Base-by-base conservation (phyloP, 1,140 invertebrate species). In the Branchinecta lynchi region DNA sequence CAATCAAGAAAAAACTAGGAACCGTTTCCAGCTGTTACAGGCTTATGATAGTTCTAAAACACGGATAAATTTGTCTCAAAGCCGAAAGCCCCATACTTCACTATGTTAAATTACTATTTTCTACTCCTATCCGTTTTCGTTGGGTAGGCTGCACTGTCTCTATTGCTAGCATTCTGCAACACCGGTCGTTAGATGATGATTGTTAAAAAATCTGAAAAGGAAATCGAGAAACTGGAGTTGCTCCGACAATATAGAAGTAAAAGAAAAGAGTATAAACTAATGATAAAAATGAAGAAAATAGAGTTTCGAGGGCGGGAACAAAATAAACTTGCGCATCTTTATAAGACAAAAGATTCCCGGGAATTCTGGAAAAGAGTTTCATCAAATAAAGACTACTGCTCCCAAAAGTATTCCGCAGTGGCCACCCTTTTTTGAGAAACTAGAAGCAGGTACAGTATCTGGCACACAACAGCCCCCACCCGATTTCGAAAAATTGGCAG, bases 271-370 rank as follows among this genome's bases (percentile, higher is more conserved):
- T 45, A 8, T 15, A 51, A 51, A 51, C 46, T 51, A 51, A 51
- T 51, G 46, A 51, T 51, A 51, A 51, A 51, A 51, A 51, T 51
- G 46, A 51, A 51, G 46, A 51, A 51, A 51, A 9, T 51, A 51
- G 46, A n/a, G 46, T 51, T 51, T 51, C 46, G 46, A 51, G 5
- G 43, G 9, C 67, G 46, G 66, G 66, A n/a, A 67, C 21, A 67
- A 51, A 67, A 51, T 51, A 51, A 51, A 51, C n/a, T 51, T 51
- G 46, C 46, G 46, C 46, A 51, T n/a, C 46, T 51, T n/a, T 67
- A 67, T 51, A 51, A 51, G 46, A 51, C 46, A 51, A 51, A 51
- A 51, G n/a, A 51, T 51, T 51, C 46, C 46, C 46, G 46, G 46
- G 46, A 51, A 51, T 51, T 51, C 46, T 51, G 46, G 46, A 51